These are phyloP conservation scores for Acromyrmex heyeri DNA, from an alignment of 1,140 invertebrate genomes.

Conservation along the genomic window DNA sequence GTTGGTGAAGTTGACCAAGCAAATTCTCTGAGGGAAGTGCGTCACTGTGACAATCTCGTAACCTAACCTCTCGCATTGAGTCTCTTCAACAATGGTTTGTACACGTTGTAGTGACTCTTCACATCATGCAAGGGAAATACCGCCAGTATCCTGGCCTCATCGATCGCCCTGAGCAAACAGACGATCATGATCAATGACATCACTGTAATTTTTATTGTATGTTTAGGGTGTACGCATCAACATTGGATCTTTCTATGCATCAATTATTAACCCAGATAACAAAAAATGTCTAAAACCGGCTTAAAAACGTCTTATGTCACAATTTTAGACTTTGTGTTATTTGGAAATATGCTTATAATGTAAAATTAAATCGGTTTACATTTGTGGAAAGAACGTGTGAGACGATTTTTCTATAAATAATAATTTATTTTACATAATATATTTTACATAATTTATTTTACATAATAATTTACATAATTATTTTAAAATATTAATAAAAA, in stretches of 20 bases:
- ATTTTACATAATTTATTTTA: too few relatives aligned
- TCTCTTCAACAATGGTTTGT: constrained; percentile 53
- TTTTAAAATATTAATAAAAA: background rate
- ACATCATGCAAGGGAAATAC: constrained; percentile 34
- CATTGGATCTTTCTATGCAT: background rate
- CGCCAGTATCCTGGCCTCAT: constrained; percentile 37
- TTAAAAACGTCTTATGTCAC: too few relatives aligned
- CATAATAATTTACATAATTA: too few relatives aligned
- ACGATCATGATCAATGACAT: constrained; percentile 11
- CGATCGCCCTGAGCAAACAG: background rate
- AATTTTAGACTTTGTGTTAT: too few relatives aligned
- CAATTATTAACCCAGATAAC: background rate
- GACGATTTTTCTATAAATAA: background rate
- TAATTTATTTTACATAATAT: too few relatives aligned
- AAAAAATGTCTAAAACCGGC: too few relatives aligned
- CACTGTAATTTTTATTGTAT: constrained; percentile 28
- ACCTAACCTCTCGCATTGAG: constrained; percentile 43
- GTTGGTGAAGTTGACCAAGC: constrained; percentile 50
- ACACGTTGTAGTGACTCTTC: constrained; percentile 62
- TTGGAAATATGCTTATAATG: background rate
- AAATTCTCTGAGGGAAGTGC: constrained; percentile 48
- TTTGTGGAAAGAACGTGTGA: background rate
- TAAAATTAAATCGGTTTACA: background rate
- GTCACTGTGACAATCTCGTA: constrained; percentile 61
- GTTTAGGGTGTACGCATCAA: background rate